Conservation (phyloP, 2,888 invertebrate species). For the Aleiodes leptofemur region DNA sequence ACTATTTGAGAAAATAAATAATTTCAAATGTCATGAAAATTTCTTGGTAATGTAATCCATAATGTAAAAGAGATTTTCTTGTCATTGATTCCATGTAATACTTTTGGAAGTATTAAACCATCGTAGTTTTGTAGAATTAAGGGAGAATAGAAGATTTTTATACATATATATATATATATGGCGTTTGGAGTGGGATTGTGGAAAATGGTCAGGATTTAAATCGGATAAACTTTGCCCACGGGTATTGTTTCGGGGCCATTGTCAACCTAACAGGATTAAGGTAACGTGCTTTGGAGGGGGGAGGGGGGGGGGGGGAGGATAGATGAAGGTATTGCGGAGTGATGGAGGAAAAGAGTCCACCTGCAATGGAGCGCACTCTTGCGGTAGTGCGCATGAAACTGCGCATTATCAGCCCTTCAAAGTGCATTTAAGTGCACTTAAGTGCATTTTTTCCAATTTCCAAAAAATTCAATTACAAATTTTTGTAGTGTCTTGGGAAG, state of each 20-base stretch:
- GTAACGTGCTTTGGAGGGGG: conserved; percentile 1
- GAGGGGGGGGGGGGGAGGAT: neutral
- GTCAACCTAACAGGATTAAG: conserved; percentile 57
- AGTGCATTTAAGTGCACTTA: too few species aligned
- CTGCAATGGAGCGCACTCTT: conserved; percentile 39
- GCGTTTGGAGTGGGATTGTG: neutral
- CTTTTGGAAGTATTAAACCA: neutral
- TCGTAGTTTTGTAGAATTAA: conserved; percentile 2
- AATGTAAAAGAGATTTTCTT: too few species aligned
- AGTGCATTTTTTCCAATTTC: conserved; percentile 3
- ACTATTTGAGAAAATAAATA: neutral
- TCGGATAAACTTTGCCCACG: conserved; percentile 56
- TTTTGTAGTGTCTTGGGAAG: neutral
- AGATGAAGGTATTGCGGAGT: conserved; percentile 32
- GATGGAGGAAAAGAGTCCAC: conserved; percentile 28
- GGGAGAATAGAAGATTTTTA: too few species aligned
- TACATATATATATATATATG: too few species aligned
- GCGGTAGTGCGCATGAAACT: neutral
- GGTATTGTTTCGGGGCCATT: conserved; percentile 58
- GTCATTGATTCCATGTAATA: conserved; percentile 4
- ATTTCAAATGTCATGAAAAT: neutral
- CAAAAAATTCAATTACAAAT: neutral
- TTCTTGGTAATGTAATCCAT: neutral
- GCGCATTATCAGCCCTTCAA: too few species aligned
- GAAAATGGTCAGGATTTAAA: conserved; percentile 42